phyloP scores from a whole-genome alignment of 2,113 vertebrate species.

The Platysternon megacephalum region DNA sequence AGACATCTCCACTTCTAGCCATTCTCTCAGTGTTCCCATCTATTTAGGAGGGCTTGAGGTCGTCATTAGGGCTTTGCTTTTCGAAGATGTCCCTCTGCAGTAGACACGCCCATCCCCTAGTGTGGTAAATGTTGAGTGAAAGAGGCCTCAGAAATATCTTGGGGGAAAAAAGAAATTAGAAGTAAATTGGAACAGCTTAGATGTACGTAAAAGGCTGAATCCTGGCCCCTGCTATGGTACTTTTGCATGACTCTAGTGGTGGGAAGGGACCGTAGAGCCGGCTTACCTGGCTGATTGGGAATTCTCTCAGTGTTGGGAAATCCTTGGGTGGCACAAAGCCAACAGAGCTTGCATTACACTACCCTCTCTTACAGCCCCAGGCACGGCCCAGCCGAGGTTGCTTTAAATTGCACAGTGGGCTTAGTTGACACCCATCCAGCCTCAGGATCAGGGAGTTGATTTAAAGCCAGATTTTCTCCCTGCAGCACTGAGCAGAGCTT shows the following conservation, averaged over 20 bases:
- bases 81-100: background rate
- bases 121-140: background rate
- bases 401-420: background rate
- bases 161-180: background rate
- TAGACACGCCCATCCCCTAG: background rate
- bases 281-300: background rate
- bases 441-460: background rate
- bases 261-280: background rate
- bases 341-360: background rate
- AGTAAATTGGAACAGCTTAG: background rate
- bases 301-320: background rate
- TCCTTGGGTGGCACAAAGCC: background rate
- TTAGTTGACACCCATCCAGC: background rate
- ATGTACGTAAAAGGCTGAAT: background rate
- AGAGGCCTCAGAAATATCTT: background rate
- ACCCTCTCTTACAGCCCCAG: background rate
- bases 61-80: background rate
- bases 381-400: background rate
- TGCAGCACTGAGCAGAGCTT: background rate
- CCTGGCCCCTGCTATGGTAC: slow-evolving; percentile 26
- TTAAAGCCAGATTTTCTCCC: background rate
- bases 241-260: slow-evolving; percentile 23
- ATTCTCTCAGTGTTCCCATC: background rate
- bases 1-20: background rate
- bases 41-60: background rate